A percentile compares a stretch with the other conserved stretches of the same genome.
These are phyloP conservation scores for Otolemur crassicaudatus DNA, from an alignment of 2,797 vertebrate genomes.

Conservation along the genomic window DNA sequence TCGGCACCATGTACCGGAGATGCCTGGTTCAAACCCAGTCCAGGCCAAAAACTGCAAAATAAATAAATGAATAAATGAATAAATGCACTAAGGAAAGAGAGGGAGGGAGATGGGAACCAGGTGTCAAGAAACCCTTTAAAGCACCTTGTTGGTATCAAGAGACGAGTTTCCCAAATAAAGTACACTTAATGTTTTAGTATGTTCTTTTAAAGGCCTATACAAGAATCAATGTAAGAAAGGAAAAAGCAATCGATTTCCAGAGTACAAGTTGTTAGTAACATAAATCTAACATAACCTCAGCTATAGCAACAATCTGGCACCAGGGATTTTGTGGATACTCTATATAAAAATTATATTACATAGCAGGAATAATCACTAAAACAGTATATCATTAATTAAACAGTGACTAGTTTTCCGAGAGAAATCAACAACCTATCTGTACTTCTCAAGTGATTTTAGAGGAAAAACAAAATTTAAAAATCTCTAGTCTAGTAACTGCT, in stretches of 20 bases:
- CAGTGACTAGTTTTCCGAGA: not conserved
- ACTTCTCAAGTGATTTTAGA: not conserved
- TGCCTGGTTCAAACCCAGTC: too few species aligned
- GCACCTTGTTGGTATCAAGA: not conserved
- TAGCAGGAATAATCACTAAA: not conserved
- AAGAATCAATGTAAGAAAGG: not conserved
- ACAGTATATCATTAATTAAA: not conserved
- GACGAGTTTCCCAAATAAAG: not conserved
- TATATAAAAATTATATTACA: not conserved
- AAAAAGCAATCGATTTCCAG: not conserved
- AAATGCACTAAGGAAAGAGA: not conserved
- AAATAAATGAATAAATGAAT: not conserved
- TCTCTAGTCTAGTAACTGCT: not conserved
- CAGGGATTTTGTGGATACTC: not conserved
- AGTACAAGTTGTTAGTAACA: not conserved
- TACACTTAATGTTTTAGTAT: not conserved
- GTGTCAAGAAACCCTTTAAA: conserved; percentile 15
- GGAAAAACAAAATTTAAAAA: not conserved
- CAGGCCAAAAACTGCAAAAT: too few species aligned
- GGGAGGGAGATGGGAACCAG: not conserved
- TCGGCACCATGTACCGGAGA: too few species aligned
- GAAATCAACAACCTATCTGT: not conserved
- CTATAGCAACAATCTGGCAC: not conserved
- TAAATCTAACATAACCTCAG: conserved; percentile 7
- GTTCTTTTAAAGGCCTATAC: not conserved